phyloP scores from a whole-genome alignment of 1,140 invertebrate genomes.

The Mya arenaria region DNA sequence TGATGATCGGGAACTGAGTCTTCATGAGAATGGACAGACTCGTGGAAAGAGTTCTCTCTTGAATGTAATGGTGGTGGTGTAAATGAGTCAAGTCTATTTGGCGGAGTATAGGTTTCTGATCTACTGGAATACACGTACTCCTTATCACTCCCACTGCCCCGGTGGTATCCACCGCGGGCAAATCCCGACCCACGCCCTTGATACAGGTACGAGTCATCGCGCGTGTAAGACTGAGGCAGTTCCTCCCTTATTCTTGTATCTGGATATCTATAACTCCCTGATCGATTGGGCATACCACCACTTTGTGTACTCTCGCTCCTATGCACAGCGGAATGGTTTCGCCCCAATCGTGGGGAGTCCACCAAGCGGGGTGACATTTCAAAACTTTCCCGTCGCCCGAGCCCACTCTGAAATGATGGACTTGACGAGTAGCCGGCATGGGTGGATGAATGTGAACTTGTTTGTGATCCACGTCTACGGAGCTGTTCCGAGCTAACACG shows the following conservation, averaged over 20 bases:
- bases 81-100: slow-evolving; percentile 35
- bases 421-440: slow-evolving; percentile 68
- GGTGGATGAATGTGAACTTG: slow-evolving; percentile 62
- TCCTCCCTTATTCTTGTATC: slow-evolving; percentile 59
- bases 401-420: slow-evolving; percentile 65
- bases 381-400: slow-evolving; percentile 69
- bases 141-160: slow-evolving; percentile 42
- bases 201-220: slow-evolving; percentile 59
- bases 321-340: slow-evolving; percentile 70
- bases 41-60: slow-evolving; percentile 55
- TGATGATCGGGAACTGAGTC: slow-evolving; percentile 53
- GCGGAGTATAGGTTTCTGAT: slow-evolving; percentile 52
- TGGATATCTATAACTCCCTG: slow-evolving; percentile 62
- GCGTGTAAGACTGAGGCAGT: slow-evolving; percentile 32
- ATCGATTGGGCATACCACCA: slow-evolving; percentile 55
- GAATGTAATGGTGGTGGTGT: slow-evolving; percentile 57
- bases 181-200: slow-evolving; percentile 15
- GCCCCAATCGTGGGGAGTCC: slow-evolving; percentile 73
- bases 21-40: slow-evolving; percentile 49
- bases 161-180: slow-evolving; percentile 39
- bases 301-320: slow-evolving; percentile 63
- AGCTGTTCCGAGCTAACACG: slow-evolving; percentile 54
- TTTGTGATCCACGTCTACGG: slow-evolving; percentile 67
- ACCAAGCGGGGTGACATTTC: slow-evolving; percentile 74
- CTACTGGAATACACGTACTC: slow-evolving; percentile 53